Percentiles rank a stretch among this genome's conserved stretches.
These are phyloP conservation scores for Tangara arthus DNA, from an alignment of 2,797 vertebrate genomes.

Conservation along the genomic window DNA sequence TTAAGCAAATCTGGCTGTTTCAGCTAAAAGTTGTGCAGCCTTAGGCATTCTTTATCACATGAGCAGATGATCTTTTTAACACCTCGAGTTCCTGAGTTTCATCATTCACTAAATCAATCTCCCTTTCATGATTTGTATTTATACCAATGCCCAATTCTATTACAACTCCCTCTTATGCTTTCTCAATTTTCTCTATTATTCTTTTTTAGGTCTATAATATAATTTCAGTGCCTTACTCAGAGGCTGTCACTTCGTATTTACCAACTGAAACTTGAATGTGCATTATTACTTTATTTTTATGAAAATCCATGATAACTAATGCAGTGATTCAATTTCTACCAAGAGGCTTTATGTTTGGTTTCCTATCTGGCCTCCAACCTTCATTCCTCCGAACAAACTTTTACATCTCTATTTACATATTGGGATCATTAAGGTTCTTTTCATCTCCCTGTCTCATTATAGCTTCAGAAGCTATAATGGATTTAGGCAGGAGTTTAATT, in stretches of 20 bases:
- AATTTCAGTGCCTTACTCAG: constrained; percentile 27
- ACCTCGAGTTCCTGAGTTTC: constrained; percentile 30
- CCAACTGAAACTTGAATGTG: not conserved
- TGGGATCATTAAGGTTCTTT: not conserved
- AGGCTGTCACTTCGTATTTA: constrained; percentile 58
- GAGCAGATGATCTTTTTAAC: constrained; percentile 16
- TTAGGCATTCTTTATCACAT: not conserved
- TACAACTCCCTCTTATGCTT: not conserved
- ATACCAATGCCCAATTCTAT: constrained; percentile 18
- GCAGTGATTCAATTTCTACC: not conserved
- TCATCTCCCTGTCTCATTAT: not conserved
- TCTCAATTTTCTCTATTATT: constrained; percentile 42
- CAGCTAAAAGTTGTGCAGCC: constrained; percentile 7
- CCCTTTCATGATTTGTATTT: constrained; percentile 49
- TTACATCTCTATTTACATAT: not conserved
- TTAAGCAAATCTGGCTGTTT: not conserved
- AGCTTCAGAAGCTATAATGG: not conserved
- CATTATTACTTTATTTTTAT: constrained; percentile 33
- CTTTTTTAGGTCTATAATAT: constrained; percentile 34
- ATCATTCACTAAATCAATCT: constrained; percentile 44
- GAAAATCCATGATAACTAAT: constrained; percentile 28
- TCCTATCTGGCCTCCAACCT: not conserved
- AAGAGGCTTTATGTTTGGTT: not conserved
- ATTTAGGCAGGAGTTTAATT: constrained; percentile 14
- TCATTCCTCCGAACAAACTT: constrained; percentile 11